Percentiles rank a stretch among this genome's conserved stretches.
Evolutionary conservation across 2,113 vertebrate species (phyloP).

Genomic region (Columba livia): DNA sequence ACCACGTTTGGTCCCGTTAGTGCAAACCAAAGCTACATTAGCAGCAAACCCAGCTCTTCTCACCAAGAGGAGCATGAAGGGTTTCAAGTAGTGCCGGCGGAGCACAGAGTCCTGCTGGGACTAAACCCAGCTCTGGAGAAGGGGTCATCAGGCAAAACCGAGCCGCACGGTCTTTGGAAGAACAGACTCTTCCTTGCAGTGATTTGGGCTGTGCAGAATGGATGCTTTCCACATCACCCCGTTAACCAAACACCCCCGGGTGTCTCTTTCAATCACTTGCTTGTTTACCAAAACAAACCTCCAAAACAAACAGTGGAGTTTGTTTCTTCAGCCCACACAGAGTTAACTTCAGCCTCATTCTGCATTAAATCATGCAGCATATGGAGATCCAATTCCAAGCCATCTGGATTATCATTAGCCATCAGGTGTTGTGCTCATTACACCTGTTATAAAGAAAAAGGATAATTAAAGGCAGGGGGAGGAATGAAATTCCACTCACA

Average conservation of each 20-base stretch:
- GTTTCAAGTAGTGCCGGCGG: fast-evolving
- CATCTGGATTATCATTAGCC: conserved; percentile 64
- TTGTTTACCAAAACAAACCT: neutral
- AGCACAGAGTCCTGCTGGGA: neutral
- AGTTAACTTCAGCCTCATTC: neutral
- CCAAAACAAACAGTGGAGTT: neutral
- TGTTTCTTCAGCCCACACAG: neutral
- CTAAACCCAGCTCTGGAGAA: neutral
- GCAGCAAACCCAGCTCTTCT: neutral
- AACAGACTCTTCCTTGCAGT: neutral
- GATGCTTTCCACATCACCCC: neutral
- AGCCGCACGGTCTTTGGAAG: neutral
- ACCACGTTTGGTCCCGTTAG: neutral
- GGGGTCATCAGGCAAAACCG: neutral
- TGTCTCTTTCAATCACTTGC: neutral
- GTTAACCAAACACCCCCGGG: too few relatives aligned
- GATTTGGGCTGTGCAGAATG: neutral
- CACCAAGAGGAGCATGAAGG: neutral
- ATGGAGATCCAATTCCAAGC: conserved; percentile 41
- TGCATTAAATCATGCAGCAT: neutral
- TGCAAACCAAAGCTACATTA: neutral
- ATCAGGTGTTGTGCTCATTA: conserved; percentile 49
- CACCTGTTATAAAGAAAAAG: conserved; percentile 48
- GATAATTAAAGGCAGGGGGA: conserved; percentile 10
- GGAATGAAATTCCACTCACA: neutral